Base-by-base conservation (phyloP, 2,888 invertebrate genomes). In the Oscheius onirici region DNA sequence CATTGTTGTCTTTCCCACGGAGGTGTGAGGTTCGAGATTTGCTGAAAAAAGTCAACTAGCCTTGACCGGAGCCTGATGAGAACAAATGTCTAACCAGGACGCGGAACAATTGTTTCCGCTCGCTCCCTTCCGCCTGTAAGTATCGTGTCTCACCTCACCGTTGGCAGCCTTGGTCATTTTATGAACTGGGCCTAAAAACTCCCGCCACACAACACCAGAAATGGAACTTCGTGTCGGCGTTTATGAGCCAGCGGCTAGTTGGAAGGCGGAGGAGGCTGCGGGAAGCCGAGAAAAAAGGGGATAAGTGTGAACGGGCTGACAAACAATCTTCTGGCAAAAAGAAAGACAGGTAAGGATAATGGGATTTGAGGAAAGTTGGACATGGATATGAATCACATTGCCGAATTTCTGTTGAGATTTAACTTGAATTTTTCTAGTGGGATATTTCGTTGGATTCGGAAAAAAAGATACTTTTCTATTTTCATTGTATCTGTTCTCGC, bases 41-140 rank as follows among this genome's bases (percentile, higher is more conserved):
- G 22, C 58, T 2, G 34, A 58, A 58, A 58, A 58, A 58, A 13
- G 11, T 24, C 6, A 6, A 20, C 58, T 20, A 58, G 20, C 63
- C 63, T 63, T 63, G 63, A 63, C 63, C 63, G 63, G 22, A 26
- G 49, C 58, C 58, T 49, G 63, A 63, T 63, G 46, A 49, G 63
- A 24, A 63, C 63, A 49, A 49, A 49, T 22, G 49, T 46, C 3
- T 34, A 63, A 63, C 63, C 63, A 63, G 63, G 63, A 63, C 63
- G 63, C 63, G 63, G 63, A 63, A 63, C 46, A 24, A 58, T 41
- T 41, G 58, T 58, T 58, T 58, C 58, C 58, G 55, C n/a, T 34
- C n/a, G 13, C 11, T 41, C 17, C 5, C 34, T 34, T 3, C 34
- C 34, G 34, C 34, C 5, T 34, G 5, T 34, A 34, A 34, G 34